Base-by-base conservation (phyloP, 2,113 vertebrate genomes). In the Stigmatopora nigra region DNA sequence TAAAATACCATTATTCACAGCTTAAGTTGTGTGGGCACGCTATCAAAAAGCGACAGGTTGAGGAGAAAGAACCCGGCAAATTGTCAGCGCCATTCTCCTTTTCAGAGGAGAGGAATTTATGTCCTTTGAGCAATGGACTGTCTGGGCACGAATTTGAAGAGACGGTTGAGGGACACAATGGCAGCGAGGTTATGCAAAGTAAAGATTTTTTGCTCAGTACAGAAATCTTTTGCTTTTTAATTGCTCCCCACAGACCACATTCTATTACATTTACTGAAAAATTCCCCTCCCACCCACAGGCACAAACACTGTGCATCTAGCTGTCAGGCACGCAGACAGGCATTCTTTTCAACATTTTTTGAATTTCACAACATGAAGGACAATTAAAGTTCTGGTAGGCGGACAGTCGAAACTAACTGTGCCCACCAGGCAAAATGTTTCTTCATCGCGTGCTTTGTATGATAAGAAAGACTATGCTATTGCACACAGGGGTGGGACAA, bases 301-400 rank as follows among this genome's bases (percentile, higher is more conserved):
- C 38, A 53, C 17, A 35, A 49, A 3, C 11, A 67, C 35, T 38
- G 17, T 6, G 57, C 17, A 35, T 71, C 46, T 17, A 77, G 81
- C 87, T 84, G 86, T 84, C 85, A 84, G n/a, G 64, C 52, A 58
- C 65, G 61, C 67, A 75, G 80, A 71, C 69, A 76, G 67, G 72
- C 81, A 69, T 68, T 81, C 72, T 67, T 70, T 78, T 83, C 62
- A 79, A 78, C 75, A 70, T 81, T 80, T 76, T 86, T 89, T 84
- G 80, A 80, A 82, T 86, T 78, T 79, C 70, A 80, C 83, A 83
- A 82, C 80, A 79, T 70, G 74, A 84, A 72, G 69, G 78, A 84
- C 86, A 84, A 84, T 86, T 82, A 89, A 81, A 79, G 82, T 81
- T 85, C 71, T 75, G 67, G 80, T 84, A 77, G 84, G 84, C 67